Conservation (phyloP, 2,113 vertebrate species). For the Dromaius novaehollandiae region DNA sequence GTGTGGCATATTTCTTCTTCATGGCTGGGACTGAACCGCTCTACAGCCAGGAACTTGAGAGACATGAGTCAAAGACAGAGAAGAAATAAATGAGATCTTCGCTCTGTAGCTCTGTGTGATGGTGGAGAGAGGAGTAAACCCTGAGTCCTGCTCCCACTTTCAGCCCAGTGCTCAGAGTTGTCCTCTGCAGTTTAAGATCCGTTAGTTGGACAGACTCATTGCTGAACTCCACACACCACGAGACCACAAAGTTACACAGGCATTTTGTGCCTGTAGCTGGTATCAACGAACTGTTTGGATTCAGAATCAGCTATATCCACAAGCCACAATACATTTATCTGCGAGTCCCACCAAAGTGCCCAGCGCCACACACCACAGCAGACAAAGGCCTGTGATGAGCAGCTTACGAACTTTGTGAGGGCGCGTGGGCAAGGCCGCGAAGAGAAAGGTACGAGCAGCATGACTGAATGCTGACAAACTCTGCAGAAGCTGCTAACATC, state of each 20-base stretch:
- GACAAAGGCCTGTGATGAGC: not conserved
- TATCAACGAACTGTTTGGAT: too few species aligned
- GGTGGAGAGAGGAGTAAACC: not conserved
- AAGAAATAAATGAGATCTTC: not conserved
- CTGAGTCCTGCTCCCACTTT: too few species aligned
- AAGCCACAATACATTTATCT: not conserved
- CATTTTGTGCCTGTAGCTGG: too few species aligned
- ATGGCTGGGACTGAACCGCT: not conserved
- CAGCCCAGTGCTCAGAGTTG: not conserved
- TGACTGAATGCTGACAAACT: not conserved
- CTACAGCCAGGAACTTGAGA: not conserved
- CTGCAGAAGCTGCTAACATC: not conserved
- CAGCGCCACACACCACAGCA: not conserved
- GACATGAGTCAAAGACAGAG: not conserved
- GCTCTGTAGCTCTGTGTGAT: not conserved
- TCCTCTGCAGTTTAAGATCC: not conserved
- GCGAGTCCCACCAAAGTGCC: not conserved
- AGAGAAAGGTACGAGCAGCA: too few species aligned
- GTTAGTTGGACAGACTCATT: not conserved
- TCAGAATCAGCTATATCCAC: not conserved
- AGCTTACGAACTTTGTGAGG: not conserved
- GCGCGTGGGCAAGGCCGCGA: not conserved
- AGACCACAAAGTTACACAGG: not conserved
- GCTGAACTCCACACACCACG: not conserved
- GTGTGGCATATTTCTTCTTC: not conserved